Conservation (phyloP, 2,888 invertebrate species). For the Hyles lineata region DNA sequence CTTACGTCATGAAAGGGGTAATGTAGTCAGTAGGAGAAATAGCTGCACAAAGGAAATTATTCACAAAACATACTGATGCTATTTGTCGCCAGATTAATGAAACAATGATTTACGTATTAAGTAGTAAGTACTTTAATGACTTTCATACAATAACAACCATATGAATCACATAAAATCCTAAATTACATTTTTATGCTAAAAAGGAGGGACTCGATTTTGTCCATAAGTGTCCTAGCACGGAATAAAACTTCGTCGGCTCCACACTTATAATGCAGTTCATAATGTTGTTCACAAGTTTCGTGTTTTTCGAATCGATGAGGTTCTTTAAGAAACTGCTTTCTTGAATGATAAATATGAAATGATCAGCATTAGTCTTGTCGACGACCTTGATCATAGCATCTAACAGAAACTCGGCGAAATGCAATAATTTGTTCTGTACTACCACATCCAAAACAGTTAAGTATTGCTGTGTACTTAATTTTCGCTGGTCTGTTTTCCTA, state of each 20-base stretch:
- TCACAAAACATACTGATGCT: too few relatives aligned
- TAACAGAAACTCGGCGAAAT: neutral
- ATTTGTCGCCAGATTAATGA: too few relatives aligned
- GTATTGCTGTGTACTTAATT: neutral
- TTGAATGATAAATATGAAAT: slow-evolving; percentile 1
- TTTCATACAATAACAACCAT: neutral
- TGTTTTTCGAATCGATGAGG: neutral
- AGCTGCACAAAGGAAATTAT: too few relatives aligned
- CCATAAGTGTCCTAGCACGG: neutral
- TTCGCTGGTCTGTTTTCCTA: neutral
- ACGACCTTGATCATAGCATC: neutral
- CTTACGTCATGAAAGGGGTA: too few relatives aligned
- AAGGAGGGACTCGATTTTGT: neutral
- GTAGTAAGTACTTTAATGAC: neutral
- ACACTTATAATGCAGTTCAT: neutral
- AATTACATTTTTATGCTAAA: neutral
- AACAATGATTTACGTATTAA: neutral
- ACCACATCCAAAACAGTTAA: neutral
- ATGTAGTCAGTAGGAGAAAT: too few relatives aligned
- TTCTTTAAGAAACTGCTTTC: neutral
- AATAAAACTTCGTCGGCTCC: neutral
- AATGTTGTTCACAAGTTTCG: neutral
- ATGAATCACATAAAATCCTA: neutral
- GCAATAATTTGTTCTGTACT: neutral
- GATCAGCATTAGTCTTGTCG: neutral